Evolutionary conservation across 1,140 invertebrate genomes (phyloP).

Genomic region (Mylabris phalerata): DNA sequence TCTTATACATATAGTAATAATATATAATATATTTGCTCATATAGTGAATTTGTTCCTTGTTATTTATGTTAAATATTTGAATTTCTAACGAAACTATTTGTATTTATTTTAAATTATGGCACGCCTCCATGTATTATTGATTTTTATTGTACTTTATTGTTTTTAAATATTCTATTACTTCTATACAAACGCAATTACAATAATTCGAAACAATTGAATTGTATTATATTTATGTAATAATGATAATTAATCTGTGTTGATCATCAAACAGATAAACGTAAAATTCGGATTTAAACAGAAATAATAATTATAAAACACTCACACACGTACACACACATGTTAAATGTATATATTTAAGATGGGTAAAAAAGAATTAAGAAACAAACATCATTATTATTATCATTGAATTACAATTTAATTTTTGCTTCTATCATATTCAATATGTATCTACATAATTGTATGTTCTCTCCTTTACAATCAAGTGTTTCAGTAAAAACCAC

Average conservation of each 20-base stretch:
- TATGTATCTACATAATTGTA: constrained; percentile 30
- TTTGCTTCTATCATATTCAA: constrained; percentile 30
- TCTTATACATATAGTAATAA: too few species aligned
- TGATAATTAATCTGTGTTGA: background rate
- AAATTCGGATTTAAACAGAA: background rate
- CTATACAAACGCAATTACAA: too few species aligned
- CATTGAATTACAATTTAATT: constrained; percentile 5
- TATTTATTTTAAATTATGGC: too few species aligned
- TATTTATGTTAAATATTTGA: too few species aligned
- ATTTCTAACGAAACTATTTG: too few species aligned
- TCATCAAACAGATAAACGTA: background rate
- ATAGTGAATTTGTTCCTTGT: too few species aligned
- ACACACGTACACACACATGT: background rate
- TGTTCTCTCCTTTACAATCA: constrained; percentile 36
- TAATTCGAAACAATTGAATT: background rate
- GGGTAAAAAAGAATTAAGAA: background rate
- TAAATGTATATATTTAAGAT: background rate
- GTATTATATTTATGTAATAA: background rate
- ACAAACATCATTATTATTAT: too few species aligned
- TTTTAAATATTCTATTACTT: too few species aligned
- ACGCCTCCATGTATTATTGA: too few species aligned
- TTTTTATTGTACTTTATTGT: too few species aligned
- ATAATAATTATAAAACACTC: background rate
- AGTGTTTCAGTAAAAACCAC: constrained; percentile 36
- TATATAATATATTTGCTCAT: too few species aligned